Evolutionary conservation across 2,797 vertebrate species (phyloP), one percentile per base, ranked within the genome.

Genomic region (Anniella stebbinsi): DNA sequence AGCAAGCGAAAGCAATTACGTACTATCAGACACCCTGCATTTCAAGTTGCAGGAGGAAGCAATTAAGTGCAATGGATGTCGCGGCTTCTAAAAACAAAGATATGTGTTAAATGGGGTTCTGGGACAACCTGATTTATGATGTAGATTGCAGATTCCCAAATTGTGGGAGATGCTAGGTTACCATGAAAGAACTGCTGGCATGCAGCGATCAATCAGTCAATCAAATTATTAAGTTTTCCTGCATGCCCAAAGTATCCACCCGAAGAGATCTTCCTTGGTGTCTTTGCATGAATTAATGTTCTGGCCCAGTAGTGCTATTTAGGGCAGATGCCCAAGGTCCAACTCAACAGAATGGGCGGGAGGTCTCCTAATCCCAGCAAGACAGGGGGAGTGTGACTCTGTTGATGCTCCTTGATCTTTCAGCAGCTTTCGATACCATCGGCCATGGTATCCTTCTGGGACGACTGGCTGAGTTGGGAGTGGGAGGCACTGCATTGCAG

Each of bases 21-120:
- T 85, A 91, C 51, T 72, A 89, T 78, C 89, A 94, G 57, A 86
- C 73, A 86, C 13, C 66, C 41, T 92, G 51, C 51, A 69, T 91
- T 92, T 94, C 88, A 93, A 94, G 45, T 82, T 95, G 83, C 38
- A 90, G 83, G 41, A 94, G 60, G 91, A 95, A 90, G 54, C 87
- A 86, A 88, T 93, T 90, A 93, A 72, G 5, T 0, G 1, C 2
- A 80, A 76, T 51, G 36, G 38, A 89, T 73, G 4, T 5, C 0
- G 85, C 41, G 48, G 41, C 88, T 75, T 76, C 70, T 73, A n/a
- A 89, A 54, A 8, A 92, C 94, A 91, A 88, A 78, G 90, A 87
- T 93, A 95, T 94, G 92, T 0, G 57, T 88, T 91, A 93, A 0
- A 0, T 38, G 72, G 38, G 78, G 57, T 28, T 91, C 86, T 77